Base-by-base conservation (phyloP, 2,113 vertebrate genomes). In the Rhea americana region DNA sequence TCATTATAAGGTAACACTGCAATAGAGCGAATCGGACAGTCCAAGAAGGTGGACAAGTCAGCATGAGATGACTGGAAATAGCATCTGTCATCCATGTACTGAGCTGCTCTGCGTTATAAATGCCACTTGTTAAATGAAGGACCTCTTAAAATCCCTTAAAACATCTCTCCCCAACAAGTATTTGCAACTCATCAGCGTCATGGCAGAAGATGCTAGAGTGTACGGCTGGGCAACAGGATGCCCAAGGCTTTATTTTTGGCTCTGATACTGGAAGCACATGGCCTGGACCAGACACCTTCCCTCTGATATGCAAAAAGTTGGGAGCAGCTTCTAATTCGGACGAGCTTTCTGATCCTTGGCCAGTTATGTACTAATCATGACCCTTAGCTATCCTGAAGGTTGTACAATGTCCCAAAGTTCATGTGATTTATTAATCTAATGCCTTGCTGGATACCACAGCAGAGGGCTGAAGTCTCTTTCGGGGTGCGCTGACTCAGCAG, bases 21-120 rank as follows among this genome's bases (percentile, higher is more conserved):
- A 45, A 25, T 24, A n/a, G 0, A 68, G n/a, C 18, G 22, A 15
- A 63, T 4, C 9, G 48, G 17, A 75, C 19, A 81, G 41, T 43
- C 41, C 39, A 32, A 19, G 7, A 35, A n/a, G 61, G n/a, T 28
- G 11, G 32, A 68, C 39, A 53, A 0, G 0, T 5, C 17, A 8
- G 28, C 1, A 1, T 13, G 24, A 68, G 22, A 21, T 43, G 32
- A 50, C 41, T 24, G 6, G 67, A 25, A 68, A 48, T 30, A 25
- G 10, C 35, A 72, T 30, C 58, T 24, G 28, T 9, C 9, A 20
- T 74, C 32, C 45, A 13, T 1, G 26, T 7, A 47, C 13, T 21
- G 22, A 74, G 37, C 2, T 55, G 11, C 15, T 47, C 26, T 74
- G 37, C 47, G 19, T 48, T 39, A 45, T 5, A 66, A 59, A 45